phyloP scores from a whole-genome alignment of 2,888 invertebrate species.

The Lepidochrysops patricia region DNA sequence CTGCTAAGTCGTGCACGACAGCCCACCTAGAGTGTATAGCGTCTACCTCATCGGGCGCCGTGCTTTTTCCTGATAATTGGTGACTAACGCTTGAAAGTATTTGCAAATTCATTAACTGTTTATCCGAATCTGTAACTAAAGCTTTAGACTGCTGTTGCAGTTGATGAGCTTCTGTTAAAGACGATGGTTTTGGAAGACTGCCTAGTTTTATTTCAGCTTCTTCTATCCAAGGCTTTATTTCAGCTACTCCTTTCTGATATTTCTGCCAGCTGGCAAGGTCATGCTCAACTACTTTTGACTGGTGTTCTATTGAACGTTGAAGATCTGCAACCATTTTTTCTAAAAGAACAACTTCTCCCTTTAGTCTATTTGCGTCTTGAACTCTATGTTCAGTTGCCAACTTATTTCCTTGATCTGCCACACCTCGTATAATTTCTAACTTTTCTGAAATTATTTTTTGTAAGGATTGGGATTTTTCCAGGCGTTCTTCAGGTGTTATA shows the following conservation, averaged over 20 bases:
- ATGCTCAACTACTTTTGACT: conserved; percentile 82
- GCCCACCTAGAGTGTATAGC: conserved; percentile 88
- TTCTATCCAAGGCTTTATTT: conserved; percentile 92
- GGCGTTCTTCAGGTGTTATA: conserved; percentile 88
- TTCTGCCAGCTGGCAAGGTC: conserved; percentile 90
- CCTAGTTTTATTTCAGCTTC: conserved; percentile 88
- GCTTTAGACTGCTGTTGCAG: conserved; percentile 81
- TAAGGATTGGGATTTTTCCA: conserved; percentile 82
- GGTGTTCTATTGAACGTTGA: conserved; percentile 83
- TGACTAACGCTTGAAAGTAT: conserved; percentile 83
- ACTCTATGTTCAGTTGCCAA: conserved; percentile 80
- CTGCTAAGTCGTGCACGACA: conserved; percentile 86
- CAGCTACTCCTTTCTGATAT: conserved; percentile 85
- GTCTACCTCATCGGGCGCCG: conserved; percentile 88
- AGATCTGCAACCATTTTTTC: conserved; percentile 85
- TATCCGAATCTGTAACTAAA: conserved; percentile 85
- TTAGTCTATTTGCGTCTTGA: conserved; percentile 82
- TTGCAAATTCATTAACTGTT: conserved; percentile 83
- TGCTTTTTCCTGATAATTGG: conserved; percentile 82
- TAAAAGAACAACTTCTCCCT: conserved; percentile 82
- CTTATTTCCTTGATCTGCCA: conserved; percentile 85
- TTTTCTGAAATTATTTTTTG: conserved; percentile 86
- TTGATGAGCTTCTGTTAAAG: conserved; percentile 86
- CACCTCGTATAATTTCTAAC: conserved; percentile 79
- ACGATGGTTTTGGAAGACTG: conserved; percentile 82